phyloP scores from a whole-genome alignment of 2,797 vertebrate species.

The Stomatorhinus walkeri region DNA sequence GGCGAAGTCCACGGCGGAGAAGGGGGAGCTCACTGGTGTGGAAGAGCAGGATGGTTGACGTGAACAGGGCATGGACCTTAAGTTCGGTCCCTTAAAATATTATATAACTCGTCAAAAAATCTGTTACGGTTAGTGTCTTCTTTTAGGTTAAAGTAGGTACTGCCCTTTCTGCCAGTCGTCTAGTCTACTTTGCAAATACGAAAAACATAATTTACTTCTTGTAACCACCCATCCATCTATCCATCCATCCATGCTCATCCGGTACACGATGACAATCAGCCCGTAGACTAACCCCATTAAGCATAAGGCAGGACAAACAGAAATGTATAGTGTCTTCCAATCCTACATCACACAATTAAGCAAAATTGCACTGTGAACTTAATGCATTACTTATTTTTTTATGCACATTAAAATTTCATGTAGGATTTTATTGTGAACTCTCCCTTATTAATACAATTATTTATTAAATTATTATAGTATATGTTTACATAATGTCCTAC shows the following conservation, averaged over 20 bases:
- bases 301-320: not conserved
- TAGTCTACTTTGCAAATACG: not conserved
- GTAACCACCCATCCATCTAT: not conserved
- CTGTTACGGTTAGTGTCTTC: not conserved
- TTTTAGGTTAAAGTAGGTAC: not conserved
- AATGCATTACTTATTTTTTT: not conserved
- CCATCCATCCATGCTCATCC: not conserved
- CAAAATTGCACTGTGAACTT: not conserved
- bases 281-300: not conserved
- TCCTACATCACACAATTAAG: not conserved
- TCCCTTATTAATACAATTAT: not conserved
- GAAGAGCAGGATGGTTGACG: not conserved
- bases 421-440: not conserved
- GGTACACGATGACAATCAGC: not conserved
- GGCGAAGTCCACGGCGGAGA: not conserved
- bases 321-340: not conserved
- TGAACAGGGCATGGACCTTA: not conserved
- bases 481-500: constrained; percentile 12
- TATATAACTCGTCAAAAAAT: not conserved
- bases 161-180: not conserved
- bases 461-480: constrained; percentile 4
- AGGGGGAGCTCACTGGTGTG: not conserved
- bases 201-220: not conserved
- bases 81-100: not conserved
- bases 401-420: not conserved